Conservation (phyloP, 2,888 invertebrate species). For the Gibbula magus region DNA sequence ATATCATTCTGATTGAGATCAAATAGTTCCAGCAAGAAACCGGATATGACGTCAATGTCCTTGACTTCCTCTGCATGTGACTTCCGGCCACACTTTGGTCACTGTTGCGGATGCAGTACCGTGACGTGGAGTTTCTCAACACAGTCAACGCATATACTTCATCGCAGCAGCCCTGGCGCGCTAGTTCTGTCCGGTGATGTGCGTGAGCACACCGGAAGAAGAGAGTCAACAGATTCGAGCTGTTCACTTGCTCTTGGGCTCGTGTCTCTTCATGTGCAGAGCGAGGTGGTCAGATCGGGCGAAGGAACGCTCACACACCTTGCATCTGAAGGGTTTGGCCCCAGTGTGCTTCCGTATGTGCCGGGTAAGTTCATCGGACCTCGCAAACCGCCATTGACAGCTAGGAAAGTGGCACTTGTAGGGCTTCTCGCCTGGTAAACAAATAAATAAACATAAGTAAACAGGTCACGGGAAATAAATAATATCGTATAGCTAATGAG, state of each 20-base stretch:
- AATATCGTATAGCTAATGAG: background rate
- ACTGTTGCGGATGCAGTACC: background rate
- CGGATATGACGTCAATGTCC: conserved; percentile 18
- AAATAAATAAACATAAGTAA: conserved; percentile 12
- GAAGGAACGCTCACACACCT: conserved; percentile 79
- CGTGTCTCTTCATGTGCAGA: conserved; percentile 80
- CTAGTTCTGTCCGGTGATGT: background rate
- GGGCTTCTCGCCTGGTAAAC: conserved; percentile 77
- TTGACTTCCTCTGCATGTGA: conserved; percentile 7
- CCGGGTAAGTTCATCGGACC: conserved; percentile 79
- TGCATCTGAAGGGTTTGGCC: conserved; percentile 79
- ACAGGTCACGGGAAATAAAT: background rate
- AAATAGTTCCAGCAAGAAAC: conserved; percentile 13
- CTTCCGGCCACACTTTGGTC: conserved; percentile 15
- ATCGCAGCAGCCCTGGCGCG: no score
- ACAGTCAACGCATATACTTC: background rate
- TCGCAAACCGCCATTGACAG: conserved; percentile 79
- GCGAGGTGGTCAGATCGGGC: conserved; percentile 80
- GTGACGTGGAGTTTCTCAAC: background rate
- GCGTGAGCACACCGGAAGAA: conserved; percentile 14
- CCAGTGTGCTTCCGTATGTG: conserved; percentile 80
- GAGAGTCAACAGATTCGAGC: background rate
- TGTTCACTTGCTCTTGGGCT: conserved; percentile 82
- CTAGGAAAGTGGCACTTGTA: conserved; percentile 79
- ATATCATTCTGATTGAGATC: conserved; percentile 18